Base-by-base conservation (phyloP, 1,140 invertebrate genomes). In the Archivesica marissinica region DNA sequence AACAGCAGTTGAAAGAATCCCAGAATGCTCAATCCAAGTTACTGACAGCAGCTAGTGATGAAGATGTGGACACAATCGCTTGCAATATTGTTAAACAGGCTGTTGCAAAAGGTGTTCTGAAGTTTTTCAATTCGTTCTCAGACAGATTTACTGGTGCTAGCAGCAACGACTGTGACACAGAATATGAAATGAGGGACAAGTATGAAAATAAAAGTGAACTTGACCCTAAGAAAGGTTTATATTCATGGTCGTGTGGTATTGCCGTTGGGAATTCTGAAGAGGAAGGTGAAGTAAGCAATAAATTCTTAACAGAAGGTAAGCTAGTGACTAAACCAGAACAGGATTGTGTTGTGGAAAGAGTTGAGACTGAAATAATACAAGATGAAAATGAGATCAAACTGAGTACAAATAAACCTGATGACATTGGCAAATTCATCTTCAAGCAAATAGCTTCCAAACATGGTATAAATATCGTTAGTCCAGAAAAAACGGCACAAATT, bases 401-500 rank as follows among this genome's bases (percentile, higher is more conserved):
- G 3, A 11, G 9, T 52, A 15, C 23, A 41, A 39, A 41, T 7
- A 59, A n/a, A 61, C 2, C 7, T 11, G 41, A 64, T 11, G 76
- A 79, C 41, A 44, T 79, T 47, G 76, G 47, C 20, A 64, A 79
- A 33, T 47, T 79, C 25, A 50, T 64, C 15, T 79, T 79, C 25
- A 79, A 64, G 23, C 25, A 20, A 9, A 79, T 15, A 15, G 76
- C 76, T 15, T 79, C 76, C 1, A 50, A 28, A 33, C 38, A 79
- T 79, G 76, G 76, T 20, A 79, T 79, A 39, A 50, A 25, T 13
- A 79, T 79, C 47, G 20, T 2, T 44, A 79, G 76, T 66, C 76
- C 76, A 11, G 3, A 44, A 25, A 79, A 79, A 50, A 15, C 7
- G 6, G 52, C 2, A 7, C 3, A 39, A 25, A 41, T 15, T 23